Evolutionary conservation across 2,888 invertebrate genomes (phyloP), one percentile per base, ranked within the genome.

Genomic region (Zygaena filipendulae): DNA sequence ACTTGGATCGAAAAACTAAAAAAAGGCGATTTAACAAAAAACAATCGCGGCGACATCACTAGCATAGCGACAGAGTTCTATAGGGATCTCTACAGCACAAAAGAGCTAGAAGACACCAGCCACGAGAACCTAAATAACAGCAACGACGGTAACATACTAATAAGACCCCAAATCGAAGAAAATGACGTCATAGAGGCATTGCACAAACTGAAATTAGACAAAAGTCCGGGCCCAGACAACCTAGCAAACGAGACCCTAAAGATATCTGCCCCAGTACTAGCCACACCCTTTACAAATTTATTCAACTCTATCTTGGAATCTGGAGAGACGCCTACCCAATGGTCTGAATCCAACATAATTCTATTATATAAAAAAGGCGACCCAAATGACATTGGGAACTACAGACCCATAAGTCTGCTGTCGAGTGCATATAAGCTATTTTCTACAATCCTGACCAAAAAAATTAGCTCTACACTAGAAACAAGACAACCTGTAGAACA

Each of bases 201-300:
- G n/a, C n/a, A n/a, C 9, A 13, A 14, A 19, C 21, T 35, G 11
- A 36, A 39, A 31, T 6, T 11, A 3, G 31, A 29, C 2, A 36
- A 36, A 30, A 24, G 3, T n/a, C n/a, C n/a, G n/a, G 39, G 36
- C 1, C 23, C 34, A 9, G 35, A 36, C 22, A 23, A 21, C n/a
- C 29, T 37, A 2, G 32, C 35, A 18, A 39, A 39, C 13, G 33
- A 39, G 27, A 19, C 20, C 7, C 5, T 36, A 14, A 32, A 30
- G 16, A 23, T 11, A 18, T 28, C 27, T 8, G 5, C 8, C 8
- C n/a, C 18, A 23, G 11, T 23, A 10, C 23, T 29, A 2, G 18
- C 25, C 6, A 13, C 4, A 10, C 34, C 31, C 7, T 11, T 34
- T 13, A 21, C 28, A 5, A 7, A 28, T 9, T 18, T 37, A n/a